A percentile compares a stretch with the other conserved stretches of the same genome.
phyloP scores from a whole-genome alignment of 2,797 vertebrate genomes.

The Hapalemur alaotrensis region DNA sequence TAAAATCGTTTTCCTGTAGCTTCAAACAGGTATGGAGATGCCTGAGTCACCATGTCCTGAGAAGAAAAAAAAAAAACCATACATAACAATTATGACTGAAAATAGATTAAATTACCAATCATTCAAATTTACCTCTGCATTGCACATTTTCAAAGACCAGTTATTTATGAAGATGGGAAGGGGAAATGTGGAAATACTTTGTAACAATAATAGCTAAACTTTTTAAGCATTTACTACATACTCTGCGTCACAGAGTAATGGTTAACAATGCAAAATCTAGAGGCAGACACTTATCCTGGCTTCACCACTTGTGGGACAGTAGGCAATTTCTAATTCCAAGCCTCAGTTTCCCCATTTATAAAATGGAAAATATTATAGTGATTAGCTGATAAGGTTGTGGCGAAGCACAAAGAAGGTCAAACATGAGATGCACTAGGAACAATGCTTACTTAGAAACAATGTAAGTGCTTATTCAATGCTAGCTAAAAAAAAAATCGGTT shows the following conservation, averaged over 20 bases:
- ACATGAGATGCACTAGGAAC: neutral
- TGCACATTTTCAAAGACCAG: neutral
- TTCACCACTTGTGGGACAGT: neutral
- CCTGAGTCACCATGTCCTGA: constrained; percentile 77
- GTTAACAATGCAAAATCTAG: neutral
- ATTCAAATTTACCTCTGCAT: neutral
- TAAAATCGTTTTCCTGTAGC: constrained; percentile 80
- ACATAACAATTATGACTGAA: neutral
- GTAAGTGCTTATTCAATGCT: neutral
- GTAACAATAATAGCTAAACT: neutral
- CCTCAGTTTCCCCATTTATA: neutral
- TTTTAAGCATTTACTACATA: neutral
- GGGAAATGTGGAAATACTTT: neutral
- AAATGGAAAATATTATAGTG: neutral
- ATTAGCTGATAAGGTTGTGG: neutral
- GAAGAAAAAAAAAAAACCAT: neutral
- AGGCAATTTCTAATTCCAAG: neutral
- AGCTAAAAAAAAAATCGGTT: neutral
- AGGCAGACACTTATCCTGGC: neutral
- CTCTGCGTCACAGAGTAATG: neutral
- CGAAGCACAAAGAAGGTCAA: neutral
- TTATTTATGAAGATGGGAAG: neutral
- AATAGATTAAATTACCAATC: neutral
- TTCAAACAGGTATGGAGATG: constrained; percentile 80
- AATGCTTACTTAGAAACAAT: neutral